phyloP scores from a whole-genome alignment of 1,140 invertebrate species.

The Drosophila carrolli region DNA sequence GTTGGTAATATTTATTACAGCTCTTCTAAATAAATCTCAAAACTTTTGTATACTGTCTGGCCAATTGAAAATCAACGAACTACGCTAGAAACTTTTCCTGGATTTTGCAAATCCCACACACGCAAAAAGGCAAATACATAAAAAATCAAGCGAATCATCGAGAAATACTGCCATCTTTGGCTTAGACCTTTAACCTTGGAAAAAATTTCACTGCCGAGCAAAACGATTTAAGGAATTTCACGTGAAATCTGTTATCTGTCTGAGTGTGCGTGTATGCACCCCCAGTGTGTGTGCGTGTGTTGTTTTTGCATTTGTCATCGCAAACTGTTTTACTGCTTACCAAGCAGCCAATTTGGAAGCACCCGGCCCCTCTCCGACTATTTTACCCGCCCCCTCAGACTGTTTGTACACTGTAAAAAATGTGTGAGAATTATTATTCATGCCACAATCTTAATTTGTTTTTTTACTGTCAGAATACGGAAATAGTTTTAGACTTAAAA shows the following conservation, averaged over 20 bases:
- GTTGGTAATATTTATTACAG: conserved; percentile 5
- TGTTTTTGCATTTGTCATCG: conserved; percentile 73
- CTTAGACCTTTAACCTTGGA: not conserved
- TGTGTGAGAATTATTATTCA: too few species aligned
- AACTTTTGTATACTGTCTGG: conserved; percentile 4
- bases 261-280: conserved; percentile 13
- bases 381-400: not conserved
- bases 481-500: too few species aligned
- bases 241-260: conserved; percentile 45
- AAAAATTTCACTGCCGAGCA: not conserved
- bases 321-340: conserved; percentile 66
- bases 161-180: conserved; percentile 12
- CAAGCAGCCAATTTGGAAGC: conserved; percentile 62
- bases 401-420: not conserved
- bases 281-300: conserved; percentile 18
- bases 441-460: too few species aligned
- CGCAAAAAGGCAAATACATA: not conserved
- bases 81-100: conserved; percentile 27
- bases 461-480: too few species aligned
- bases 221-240: conserved; percentile 44
- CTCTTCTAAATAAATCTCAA: conserved; percentile 10
- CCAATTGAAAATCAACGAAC: conserved; percentile 12
- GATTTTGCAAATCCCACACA: conserved; percentile 29
- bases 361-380: not conserved
- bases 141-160: conserved; percentile 23